A percentile compares a stretch with the other conserved stretches of the same genome.
phyloP scores from a whole-genome alignment of 2,113 vertebrate species.

The Oenanthe oenanthe region DNA sequence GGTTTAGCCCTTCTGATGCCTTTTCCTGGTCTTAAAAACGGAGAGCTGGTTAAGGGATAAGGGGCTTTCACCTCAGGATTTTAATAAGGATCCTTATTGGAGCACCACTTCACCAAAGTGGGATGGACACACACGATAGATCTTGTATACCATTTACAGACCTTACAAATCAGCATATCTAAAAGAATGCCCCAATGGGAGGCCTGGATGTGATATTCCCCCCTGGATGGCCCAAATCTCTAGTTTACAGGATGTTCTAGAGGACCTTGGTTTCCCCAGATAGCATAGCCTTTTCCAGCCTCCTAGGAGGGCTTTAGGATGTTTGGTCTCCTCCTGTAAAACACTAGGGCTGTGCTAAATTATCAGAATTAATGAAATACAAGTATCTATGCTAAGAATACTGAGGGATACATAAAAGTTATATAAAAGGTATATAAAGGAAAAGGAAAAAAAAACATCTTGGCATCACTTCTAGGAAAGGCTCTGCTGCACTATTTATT shows the following conservation, averaged over 20 bases:
- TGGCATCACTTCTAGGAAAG: neutral
- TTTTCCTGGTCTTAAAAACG: neutral
- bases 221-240: neutral
- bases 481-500: neutral
- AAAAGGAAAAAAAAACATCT: neutral
- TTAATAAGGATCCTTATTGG: neutral
- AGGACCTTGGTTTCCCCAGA: neutral
- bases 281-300: neutral
- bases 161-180: neutral
- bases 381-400: neutral
- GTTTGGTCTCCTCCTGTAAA: neutral
- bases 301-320: neutral
- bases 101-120: neutral
- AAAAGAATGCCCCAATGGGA: neutral
- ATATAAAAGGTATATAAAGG: neutral
- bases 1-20: neutral
- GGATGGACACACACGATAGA: accelerated
- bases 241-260: neutral
- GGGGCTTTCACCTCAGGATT: neutral
- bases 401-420: neutral
- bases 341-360: neutral
- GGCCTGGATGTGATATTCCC: neutral
- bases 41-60: neutral
- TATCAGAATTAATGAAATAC: neutral
- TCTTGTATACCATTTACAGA: accelerated